Evolutionary conservation across 2,888 invertebrate species (phyloP), one percentile per base, ranked within the genome.

Genomic region (Spicauda simplicius): DNA sequence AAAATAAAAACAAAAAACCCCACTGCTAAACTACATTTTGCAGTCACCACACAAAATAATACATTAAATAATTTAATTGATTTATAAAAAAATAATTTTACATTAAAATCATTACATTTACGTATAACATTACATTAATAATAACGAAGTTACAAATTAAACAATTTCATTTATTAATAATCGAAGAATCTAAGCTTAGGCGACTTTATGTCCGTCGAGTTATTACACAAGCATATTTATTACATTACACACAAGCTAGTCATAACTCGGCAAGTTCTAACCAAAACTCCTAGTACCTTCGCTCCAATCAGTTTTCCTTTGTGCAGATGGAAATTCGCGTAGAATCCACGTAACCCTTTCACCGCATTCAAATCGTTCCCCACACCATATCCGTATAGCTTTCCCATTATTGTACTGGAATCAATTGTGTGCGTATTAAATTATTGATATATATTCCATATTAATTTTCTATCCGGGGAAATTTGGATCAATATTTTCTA

Each of bases 281-380:
- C 33, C 57, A 52, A 64, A 63, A 63, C 63, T 33, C 19, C 20
- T 16, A 33, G 25, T 19, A 52, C 20, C 64, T 57, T 64, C 52
- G 60, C 50, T 57, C 52, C 53, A 64, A 58, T 64, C 58, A 64
- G 64, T 64, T 64, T 64, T 64, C 64, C 64, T 64, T 64, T 64
- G 64, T 64, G 57, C 58, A 16, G 11, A 53, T 58, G 64, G 64
- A 64, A 64, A 64, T 64, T 64, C 58, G 18, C n/a, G 20, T 64
- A 53, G 64, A 64, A 58, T 64, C 58, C 58, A 18, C 50, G 64
- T 64, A 53, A 25, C 25, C 64, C 64, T 64, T 64, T 64, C 64
- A 58, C 64, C 64, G 58, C 57, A 64, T 64, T 64, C 64, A 64
- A 64, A 58, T 64, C 58, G 58, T 52, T 41, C 50, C 20, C 64